These are phyloP conservation scores for Agapornis canus DNA, from an alignment of 2,797 vertebrate species.

Conservation along the genomic window DNA sequence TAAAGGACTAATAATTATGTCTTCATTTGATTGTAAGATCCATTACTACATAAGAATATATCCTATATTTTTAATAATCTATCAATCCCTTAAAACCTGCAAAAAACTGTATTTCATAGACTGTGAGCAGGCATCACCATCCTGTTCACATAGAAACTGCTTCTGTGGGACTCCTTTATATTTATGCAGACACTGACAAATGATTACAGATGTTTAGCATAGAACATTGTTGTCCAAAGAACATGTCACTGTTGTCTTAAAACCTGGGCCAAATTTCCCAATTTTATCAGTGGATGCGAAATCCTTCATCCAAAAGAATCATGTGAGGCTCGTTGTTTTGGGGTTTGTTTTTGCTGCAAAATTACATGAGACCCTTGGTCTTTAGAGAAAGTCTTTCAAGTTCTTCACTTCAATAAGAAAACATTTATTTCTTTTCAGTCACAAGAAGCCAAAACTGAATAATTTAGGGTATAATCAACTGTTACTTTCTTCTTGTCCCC, in stretches of 20 bases:
- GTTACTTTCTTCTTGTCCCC: not conserved
- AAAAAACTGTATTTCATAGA: not conserved
- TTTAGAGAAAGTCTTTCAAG: not conserved
- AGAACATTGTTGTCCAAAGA: not conserved
- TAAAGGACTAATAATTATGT: not conserved
- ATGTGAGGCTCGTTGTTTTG: not conserved
- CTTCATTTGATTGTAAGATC: not conserved
- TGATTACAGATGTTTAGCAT: not conserved
- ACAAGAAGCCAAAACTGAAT: not conserved
- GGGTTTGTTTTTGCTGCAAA: not conserved
- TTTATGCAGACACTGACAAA: not conserved
- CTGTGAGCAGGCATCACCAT: not conserved
- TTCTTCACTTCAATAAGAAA: not conserved
- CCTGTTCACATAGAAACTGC: not conserved
- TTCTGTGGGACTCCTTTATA: not conserved
- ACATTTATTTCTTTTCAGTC: not conserved
- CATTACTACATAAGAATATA: not conserved
- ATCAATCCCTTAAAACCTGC: not conserved
- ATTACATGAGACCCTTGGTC: not conserved
- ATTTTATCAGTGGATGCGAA: not conserved
- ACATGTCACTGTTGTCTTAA: not conserved
- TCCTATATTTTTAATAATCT: not conserved
- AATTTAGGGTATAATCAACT: not conserved
- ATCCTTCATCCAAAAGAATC: not conserved
- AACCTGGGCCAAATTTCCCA: not conserved